Conservation (phyloP, 2,797 vertebrate species). For the Chiroxiphia lanceolata region DNA sequence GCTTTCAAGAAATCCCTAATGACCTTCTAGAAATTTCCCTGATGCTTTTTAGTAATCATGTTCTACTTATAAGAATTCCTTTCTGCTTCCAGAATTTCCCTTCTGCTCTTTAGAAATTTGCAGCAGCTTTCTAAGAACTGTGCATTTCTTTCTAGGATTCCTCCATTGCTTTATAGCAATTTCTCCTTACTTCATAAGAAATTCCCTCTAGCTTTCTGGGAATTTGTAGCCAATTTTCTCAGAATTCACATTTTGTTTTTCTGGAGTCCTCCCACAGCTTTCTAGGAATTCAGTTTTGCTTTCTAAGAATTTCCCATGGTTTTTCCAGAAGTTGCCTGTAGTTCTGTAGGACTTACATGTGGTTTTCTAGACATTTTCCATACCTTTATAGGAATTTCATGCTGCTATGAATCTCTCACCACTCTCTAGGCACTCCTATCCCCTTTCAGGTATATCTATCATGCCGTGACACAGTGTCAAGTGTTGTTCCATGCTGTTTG, state of each 20-base stretch:
- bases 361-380: background rate
- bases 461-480: accelerated
- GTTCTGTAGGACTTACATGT: background rate
- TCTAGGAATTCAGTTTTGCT: background rate
- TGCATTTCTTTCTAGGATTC: background rate
- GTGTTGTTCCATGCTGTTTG: background rate
- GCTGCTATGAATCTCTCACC: background rate
- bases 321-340: background rate
- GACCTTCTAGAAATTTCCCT: background rate
- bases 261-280: background rate
- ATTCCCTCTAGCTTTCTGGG: background rate
- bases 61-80: background rate
- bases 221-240: background rate
- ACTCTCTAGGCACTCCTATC: background rate
- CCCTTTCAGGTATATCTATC: background rate
- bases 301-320: background rate
- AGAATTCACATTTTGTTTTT: background rate
- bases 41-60: background rate
- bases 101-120: background rate
- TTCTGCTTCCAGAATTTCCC: background rate
- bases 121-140: background rate
- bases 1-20: background rate
- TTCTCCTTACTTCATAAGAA: background rate
- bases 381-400: background rate
- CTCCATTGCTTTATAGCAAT: background rate